A percentile compares a stretch with the other conserved stretches of the same genome.
Conservation (phyloP, 2,797 vertebrate species). For the Leuciscus waleckii region DNA sequence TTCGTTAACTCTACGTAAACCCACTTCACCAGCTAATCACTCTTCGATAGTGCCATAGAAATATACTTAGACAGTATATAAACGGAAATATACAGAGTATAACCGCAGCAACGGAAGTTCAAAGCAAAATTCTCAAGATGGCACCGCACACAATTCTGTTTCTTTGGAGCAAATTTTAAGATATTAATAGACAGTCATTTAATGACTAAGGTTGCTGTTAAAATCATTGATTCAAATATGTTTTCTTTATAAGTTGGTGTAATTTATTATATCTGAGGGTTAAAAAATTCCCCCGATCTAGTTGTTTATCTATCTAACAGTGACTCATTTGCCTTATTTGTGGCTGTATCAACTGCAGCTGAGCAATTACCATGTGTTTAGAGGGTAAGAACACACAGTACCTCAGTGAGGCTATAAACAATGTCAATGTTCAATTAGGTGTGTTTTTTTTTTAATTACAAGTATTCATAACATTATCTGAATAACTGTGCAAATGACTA, state of each 20-base stretch:
- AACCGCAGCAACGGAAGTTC: neutral
- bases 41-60: neutral
- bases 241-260: neutral
- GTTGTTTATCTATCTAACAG: slow-evolving; percentile 14
- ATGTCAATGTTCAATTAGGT: slow-evolving; percentile 41
- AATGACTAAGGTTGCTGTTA: neutral
- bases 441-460: slow-evolving; percentile 53
- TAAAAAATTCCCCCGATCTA: too few relatives aligned
- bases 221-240: neutral
- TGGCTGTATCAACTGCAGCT: slow-evolving; percentile 30
- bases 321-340: slow-evolving; percentile 40
- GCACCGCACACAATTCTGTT: neutral
- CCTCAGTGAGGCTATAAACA: slow-evolving; percentile 18
- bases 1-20: neutral
- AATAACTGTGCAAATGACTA: slow-evolving; percentile 49
- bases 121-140: neutral
- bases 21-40: neutral
- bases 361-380: slow-evolving; percentile 45
- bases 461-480: slow-evolving; percentile 54
- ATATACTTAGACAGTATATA: too few relatives aligned
- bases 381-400: slow-evolving; percentile 39
- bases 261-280: neutral
- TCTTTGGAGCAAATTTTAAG: neutral
- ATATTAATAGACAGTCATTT: neutral
- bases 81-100: neutral